Percentiles rank a stretch among this genome's conserved stretches.
These are phyloP conservation scores for Pristionchus mayeri DNA, from an alignment of 2,888 invertebrate genomes.

Conservation along the genomic window DNA sequence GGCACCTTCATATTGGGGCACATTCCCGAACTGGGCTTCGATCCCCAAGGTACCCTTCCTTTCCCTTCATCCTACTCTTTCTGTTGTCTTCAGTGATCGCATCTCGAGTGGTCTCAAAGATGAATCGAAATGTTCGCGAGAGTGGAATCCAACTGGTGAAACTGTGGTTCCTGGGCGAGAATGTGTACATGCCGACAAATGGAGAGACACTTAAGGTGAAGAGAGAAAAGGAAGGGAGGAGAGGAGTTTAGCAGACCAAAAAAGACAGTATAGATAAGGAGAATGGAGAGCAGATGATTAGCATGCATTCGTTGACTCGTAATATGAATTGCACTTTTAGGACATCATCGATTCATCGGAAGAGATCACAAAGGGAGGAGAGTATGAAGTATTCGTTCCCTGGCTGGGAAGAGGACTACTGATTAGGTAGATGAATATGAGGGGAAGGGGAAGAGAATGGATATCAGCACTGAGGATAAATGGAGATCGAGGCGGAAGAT, in stretches of 20 bases:
- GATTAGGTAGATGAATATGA: background rate
- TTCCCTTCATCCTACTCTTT: background rate
- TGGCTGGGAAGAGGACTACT: constrained; percentile 31
- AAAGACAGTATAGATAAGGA: no score
- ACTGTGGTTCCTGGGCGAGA: background rate
- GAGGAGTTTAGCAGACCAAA: background rate
- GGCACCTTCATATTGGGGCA: background rate
- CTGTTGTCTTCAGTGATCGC: background rate
- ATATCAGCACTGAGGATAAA: constrained; percentile 23
- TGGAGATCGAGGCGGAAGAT: constrained; percentile 41
- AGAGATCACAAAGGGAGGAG: constrained; percentile 13
- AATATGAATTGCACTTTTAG: background rate
- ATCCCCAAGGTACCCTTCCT: background rate
- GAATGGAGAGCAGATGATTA: no score
- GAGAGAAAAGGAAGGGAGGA: background rate
- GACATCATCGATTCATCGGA: background rate
- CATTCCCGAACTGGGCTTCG: constrained; percentile 7
- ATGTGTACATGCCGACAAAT: background rate
- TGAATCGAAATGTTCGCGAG: background rate
- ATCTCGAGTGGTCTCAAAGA: background rate
- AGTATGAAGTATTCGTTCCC: constrained; percentile 23
- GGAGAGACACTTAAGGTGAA: background rate
- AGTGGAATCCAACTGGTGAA: background rate
- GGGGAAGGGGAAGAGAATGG: background rate
- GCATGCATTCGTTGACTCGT: no score